Conservation (phyloP, 2,888 invertebrate species). For the Unio delphinus region DNA sequence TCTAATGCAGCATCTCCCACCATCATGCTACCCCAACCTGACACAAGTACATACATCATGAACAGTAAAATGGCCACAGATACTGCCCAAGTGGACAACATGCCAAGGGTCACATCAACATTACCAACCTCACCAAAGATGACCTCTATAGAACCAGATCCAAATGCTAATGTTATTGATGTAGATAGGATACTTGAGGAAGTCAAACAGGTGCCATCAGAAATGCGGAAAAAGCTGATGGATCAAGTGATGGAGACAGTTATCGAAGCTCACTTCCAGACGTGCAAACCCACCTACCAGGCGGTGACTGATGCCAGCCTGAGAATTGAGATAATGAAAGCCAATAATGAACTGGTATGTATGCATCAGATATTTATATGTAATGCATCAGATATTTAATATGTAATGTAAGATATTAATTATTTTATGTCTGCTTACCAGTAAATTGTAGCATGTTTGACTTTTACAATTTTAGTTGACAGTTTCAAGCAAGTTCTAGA, state of each 20-base stretch:
- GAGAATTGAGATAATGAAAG: constrained; percentile 35
- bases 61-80: not conserved
- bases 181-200: constrained; percentile 48
- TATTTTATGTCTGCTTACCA: not conserved
- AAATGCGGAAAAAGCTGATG: constrained; percentile 47
- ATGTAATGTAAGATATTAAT: not conserved
- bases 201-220: constrained; percentile 48
- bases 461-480: no score
- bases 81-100: constrained; percentile 1
- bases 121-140: not conserved
- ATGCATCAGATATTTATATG: no score
- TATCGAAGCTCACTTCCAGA: constrained; percentile 93
- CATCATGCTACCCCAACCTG: constrained; percentile 4
- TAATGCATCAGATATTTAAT: not conserved
- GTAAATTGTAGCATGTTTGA: not conserved
- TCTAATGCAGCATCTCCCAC: constrained; percentile 7
- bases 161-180: constrained; percentile 38
- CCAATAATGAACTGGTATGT: constrained; percentile 41
- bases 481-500: no score
- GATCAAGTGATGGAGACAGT: constrained; percentile 82
- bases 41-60: constrained; percentile 2
- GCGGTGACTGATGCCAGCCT: constrained; percentile 74
- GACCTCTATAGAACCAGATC: constrained; percentile 18
- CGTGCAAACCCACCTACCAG: constrained; percentile 95
- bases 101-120: not conserved